A percentile compares a stretch with the other conserved stretches of the same genome.
phyloP scores from a whole-genome alignment of 1,140 invertebrate genomes.

The Microplitis mediator region DNA sequence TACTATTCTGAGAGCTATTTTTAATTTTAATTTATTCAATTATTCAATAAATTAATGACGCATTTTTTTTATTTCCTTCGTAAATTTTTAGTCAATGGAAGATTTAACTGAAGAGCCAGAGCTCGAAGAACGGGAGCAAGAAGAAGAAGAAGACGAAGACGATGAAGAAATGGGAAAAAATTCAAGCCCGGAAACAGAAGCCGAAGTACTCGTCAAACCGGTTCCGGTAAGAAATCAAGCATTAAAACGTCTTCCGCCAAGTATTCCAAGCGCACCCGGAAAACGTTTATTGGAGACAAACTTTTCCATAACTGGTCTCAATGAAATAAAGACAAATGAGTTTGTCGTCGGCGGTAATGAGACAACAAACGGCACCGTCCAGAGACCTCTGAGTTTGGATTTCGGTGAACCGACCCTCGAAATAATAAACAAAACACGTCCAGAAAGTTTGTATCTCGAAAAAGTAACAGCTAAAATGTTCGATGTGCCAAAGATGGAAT shows the following conservation, averaged over 20 bases:
- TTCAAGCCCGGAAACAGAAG: constrained; percentile 33
- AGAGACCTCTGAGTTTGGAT: constrained; percentile 50
- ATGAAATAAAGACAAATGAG: constrained; percentile 51
- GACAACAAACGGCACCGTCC: constrained; percentile 31
- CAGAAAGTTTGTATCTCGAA: constrained; percentile 44
- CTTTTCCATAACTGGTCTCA: constrained; percentile 54
- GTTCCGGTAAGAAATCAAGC: constrained; percentile 50
- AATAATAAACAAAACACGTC: constrained; percentile 41
- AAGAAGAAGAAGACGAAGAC: constrained; percentile 58
- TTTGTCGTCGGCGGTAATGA: constrained; percentile 1
- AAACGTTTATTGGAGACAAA: constrained; percentile 49
- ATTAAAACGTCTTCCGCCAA: constrained; percentile 27
- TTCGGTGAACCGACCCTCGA: constrained; percentile 34
- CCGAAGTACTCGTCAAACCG: constrained; percentile 43
- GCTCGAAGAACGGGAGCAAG: constrained; percentile 60
- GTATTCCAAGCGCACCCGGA: not conserved
- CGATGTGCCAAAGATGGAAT: constrained; percentile 35
- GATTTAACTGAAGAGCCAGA: constrained; percentile 63
- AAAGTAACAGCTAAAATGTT: constrained; percentile 47
- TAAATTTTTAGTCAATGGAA: constrained; percentile 54
- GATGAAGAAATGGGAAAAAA: constrained; percentile 41
- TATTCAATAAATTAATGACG: not conserved
- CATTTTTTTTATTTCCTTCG: not conserved
- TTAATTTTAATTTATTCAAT: not conserved
- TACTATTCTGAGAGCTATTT: not conserved